Evolutionary conservation across 2,113 vertebrate genomes (phyloP).

Genomic region (Tetrao urogallus): DNA sequence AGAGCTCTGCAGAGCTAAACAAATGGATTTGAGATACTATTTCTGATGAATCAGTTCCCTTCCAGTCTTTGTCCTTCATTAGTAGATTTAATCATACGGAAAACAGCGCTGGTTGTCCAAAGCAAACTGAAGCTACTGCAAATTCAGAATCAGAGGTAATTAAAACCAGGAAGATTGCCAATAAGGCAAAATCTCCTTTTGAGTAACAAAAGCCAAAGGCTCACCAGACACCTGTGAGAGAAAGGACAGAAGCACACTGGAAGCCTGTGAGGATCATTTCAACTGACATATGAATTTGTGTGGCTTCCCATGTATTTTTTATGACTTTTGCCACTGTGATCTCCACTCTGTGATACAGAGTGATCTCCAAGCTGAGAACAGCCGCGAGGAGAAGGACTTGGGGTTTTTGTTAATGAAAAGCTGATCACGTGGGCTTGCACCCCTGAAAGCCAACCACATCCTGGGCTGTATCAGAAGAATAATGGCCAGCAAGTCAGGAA

Average conservation of each 20-base stretch:
- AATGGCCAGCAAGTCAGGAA: background rate
- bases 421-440: background rate
- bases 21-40: background rate
- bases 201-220: background rate
- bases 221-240: background rate
- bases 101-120: background rate
- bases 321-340: background rate
- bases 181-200: background rate
- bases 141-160: background rate
- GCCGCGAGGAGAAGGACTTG: background rate
- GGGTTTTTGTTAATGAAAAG: background rate
- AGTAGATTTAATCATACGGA: background rate
- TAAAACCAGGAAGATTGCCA: background rate
- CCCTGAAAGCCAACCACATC: background rate
- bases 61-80: background rate
- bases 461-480: background rate
- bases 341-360: accelerated
- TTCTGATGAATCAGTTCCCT: background rate
- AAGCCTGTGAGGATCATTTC: background rate
- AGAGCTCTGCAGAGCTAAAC: background rate
- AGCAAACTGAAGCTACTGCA: background rate
- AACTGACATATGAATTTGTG: background rate
- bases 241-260: background rate
- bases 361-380: background rate
- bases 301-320: background rate